Base-by-base conservation (phyloP, 2,797 vertebrate species). In the Rachycentron canadum region DNA sequence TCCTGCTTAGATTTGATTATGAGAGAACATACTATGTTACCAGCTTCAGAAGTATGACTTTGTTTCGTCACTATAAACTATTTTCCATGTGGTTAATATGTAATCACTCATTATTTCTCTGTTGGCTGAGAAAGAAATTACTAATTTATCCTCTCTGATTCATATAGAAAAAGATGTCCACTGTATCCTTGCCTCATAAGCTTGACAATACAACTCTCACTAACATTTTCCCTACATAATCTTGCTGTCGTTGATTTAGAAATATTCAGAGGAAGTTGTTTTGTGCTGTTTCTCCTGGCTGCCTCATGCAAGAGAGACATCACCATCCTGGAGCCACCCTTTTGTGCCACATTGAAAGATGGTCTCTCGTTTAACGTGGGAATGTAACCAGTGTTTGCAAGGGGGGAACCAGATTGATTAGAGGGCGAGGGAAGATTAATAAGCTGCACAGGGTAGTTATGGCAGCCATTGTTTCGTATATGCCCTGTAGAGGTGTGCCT, bases 401-500 rank as follows among this genome's bases (percentile, higher is more conserved):
- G 79, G 86, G 86, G 90, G 90, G 93, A 95, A 96, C 92, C 95
- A 95, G 96, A 98, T 97, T 96, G 96, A 98, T 97, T 95, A 94
- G 89, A 91, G 94, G 90, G 90, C 81, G 61, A 85, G 88, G 89
- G 75, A 94, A 96, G 96, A 98, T 97, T 96, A 96, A 98, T 98
- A 97, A 95, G 91, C 86, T 89, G 89, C 91, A 93, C 94, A 89
- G 95, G 95, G 95, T 89, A 96, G 94, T 96, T 97, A 95, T 96
- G 96, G 96, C 96, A 97, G 89, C 94, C 94, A 97, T 97, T 97
- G 96, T 98, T 97, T 97, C 95, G 95, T 94, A 94, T 91, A 89
- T 95, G 92, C 91, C 94, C 94, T 90, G 93, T 92, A 95, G 94
- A 96, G 91, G 90, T 95, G 95, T 81, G 92, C 94, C 94, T 96